Evolutionary conservation across 1,140 invertebrate species (phyloP), one percentile per base, ranked within the genome.

Genomic region (Panagrolaimus sp.): DNA sequence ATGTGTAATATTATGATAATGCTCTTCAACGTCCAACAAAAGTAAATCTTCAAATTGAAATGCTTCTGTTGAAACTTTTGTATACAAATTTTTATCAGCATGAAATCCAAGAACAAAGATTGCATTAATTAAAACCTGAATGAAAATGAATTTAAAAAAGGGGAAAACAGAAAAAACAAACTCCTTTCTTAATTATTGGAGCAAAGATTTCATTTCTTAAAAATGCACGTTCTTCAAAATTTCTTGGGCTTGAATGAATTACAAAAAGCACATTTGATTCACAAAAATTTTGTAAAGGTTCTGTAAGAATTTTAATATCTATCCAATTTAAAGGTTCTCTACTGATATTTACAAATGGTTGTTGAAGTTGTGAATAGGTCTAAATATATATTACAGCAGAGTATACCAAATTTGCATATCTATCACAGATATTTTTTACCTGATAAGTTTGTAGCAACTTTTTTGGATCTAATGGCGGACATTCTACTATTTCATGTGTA

Each of bases 1-100:
- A 57, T 74, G 68, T 8, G 68, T 68, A n/a, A 75, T 70, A 38
- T 62, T 68, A 16, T 75, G 72, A 44, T 75, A 75, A 47, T 67
- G 7, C 5, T 75, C 74, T 25, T 14, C 42, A 20, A 62, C 53
- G 14, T 63, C 27, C 11, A 57, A 11, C 1, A 57, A 27, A 11
- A 57, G 27, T 11, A 57, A 20, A 27, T 57, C 51, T 57, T 57
- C 51, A 23, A 25, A 9, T 20, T 27, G 5, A 8, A 11, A 25
- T 14, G 51, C 51, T 57, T 57, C 51, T 5, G 11, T 57, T 27
- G 51, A 57, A 57, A 57, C n/a, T 16, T 57, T 16, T n/a, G 51
- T 57, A 5, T 57, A 9, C 51, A 57, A 57, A 13, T 57, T 20
- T 11, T 20, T 20, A 20, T 57, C 51, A 11, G 20, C n/a, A 20